phyloP scores from a whole-genome alignment of 2,888 invertebrate species.

The Cybosia mesomella region DNA sequence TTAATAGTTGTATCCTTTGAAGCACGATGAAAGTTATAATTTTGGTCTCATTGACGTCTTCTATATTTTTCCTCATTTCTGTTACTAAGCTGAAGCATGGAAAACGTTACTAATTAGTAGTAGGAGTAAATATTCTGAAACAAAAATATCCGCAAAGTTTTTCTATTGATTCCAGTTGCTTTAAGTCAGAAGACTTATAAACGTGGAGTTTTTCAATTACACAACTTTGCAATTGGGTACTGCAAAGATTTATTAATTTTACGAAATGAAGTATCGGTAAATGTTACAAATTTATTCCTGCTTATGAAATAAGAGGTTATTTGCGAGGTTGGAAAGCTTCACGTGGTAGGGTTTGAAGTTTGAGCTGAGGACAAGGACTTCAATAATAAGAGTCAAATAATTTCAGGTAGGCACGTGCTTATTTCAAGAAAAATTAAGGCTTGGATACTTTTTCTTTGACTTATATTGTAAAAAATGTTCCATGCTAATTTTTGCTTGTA shows the following conservation, averaged over 20 bases:
- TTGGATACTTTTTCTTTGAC: too few species aligned
- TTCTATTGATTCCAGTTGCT: slow-evolving; percentile 1
- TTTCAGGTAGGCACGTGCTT: too few species aligned
- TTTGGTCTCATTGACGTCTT: too few species aligned
- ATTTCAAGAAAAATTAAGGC: too few species aligned
- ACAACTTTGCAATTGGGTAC: slow-evolving; percentile 9
- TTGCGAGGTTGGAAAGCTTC: background rate
- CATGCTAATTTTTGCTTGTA: too few species aligned
- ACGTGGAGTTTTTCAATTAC: background rate
- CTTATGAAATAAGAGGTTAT: background rate
- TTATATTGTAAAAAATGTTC: too few species aligned
- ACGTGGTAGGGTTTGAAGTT: background rate
- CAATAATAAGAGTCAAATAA: too few species aligned
- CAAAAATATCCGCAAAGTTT: background rate
- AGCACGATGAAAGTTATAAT: too few species aligned
- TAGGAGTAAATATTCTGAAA: background rate
- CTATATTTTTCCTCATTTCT: too few species aligned
- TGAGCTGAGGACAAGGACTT: background rate
- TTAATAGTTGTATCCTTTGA: too few species aligned
- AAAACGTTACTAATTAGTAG: background rate
- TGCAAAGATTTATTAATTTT: background rate
- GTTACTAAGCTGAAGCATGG: too few species aligned
- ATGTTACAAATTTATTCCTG: background rate
- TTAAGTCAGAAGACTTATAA: slow-evolving; percentile 14
- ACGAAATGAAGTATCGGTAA: background rate